Conservation (phyloP, 2,113 vertebrate species). For the Galeopterus variegatus region DNA sequence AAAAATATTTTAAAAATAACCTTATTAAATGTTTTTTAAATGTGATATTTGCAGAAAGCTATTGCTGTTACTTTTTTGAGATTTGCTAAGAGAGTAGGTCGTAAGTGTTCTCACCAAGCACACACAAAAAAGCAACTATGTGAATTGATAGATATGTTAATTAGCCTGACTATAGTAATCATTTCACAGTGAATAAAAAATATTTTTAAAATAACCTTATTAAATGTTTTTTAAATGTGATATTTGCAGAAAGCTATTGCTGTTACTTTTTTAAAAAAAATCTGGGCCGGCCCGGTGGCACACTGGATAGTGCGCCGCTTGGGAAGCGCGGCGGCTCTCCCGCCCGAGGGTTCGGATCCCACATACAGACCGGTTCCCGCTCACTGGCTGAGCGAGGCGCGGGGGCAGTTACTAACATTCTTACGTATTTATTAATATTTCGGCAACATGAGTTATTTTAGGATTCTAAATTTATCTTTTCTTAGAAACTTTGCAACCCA, state of each 20-base stretch:
- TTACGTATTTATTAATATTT: slow-evolving; percentile 61
- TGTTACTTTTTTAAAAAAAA: slow-evolving; percentile 5
- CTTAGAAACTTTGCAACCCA: slow-evolving; percentile 50
- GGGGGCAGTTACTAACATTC: slow-evolving; percentile 32
- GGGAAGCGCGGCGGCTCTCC: no score
- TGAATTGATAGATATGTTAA: not conserved
- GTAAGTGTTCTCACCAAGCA: not conserved
- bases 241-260: slow-evolving; percentile 52
- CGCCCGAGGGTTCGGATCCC: no score
- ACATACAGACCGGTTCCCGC: no score
- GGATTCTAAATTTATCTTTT: slow-evolving; percentile 39
- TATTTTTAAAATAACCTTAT: slow-evolving; percentile 10
- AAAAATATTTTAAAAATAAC: slow-evolving; percentile 27
- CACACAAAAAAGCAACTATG: not conserved
- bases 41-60: slow-evolving; percentile 58
- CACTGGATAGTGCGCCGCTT: no score
- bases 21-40: slow-evolving; percentile 48
- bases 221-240: slow-evolving; percentile 55
- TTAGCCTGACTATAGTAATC: not conserved
- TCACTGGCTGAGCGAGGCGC: no score
- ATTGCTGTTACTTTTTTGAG: slow-evolving; percentile 42
- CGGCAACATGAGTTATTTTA: slow-evolving; percentile 55
- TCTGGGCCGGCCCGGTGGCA: no score
- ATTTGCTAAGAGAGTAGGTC: not conserved
- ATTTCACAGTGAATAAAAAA: not conserved